Conservation (phyloP, 2,797 vertebrate species). For the Liparis tanakae region DNA sequence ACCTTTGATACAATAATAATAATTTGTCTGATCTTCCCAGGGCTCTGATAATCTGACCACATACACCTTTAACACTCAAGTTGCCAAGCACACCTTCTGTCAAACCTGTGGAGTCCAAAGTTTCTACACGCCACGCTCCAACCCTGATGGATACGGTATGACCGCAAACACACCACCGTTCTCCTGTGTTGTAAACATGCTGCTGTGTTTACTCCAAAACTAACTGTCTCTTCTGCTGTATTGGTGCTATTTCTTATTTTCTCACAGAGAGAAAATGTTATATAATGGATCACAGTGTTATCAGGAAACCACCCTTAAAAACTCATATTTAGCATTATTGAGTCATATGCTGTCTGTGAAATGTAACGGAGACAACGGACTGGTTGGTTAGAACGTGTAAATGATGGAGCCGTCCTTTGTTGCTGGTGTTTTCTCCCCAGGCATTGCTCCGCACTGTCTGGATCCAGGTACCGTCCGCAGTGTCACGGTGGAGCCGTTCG, state of each 20-base stretch:
- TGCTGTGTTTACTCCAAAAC: constrained; percentile 35
- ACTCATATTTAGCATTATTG: background rate
- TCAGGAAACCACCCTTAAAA: background rate
- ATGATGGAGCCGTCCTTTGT: constrained; percentile 9
- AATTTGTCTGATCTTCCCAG: constrained; percentile 67
- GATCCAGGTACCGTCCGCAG: constrained; percentile 90
- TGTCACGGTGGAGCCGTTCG: constrained; percentile 87
- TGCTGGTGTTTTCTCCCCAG: constrained; percentile 69
- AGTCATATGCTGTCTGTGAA: background rate
- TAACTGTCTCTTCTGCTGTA: background rate
- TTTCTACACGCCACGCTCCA: constrained; percentile 94
- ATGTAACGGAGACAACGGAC: background rate
- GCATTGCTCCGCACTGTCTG: constrained; percentile 92
- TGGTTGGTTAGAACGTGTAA: constrained; percentile 1
- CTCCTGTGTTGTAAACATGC: constrained; percentile 36
- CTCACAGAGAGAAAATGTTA: background rate
- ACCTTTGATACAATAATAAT: background rate
- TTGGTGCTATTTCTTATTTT: background rate
- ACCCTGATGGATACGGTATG: constrained; percentile 93
- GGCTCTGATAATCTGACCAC: constrained; percentile 90
- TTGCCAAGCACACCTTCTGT: constrained; percentile 94
- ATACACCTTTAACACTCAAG: constrained; percentile 93
- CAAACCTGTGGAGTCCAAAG: constrained; percentile 97
- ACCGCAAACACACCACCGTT: background rate
- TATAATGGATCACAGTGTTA: background rate